Base-by-base conservation (phyloP, 2,797 vertebrate species). In the Momotus momota region DNA sequence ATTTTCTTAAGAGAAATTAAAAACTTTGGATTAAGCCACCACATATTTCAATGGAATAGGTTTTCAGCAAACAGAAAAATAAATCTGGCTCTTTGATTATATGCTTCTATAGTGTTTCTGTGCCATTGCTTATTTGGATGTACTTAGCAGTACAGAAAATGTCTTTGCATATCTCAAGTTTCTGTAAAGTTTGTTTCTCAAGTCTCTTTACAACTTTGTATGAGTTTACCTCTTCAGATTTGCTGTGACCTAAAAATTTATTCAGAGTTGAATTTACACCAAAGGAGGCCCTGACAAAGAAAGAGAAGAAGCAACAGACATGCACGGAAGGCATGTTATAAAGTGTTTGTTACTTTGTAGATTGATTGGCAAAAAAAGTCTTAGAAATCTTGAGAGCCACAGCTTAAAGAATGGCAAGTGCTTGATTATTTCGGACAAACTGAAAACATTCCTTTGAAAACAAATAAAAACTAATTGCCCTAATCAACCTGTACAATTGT, bases 1-100 rank as follows among this genome's bases (percentile, higher is more conserved):
- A 84, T 86, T 94, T 62, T 75, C 58, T 91, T 89, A 91, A 89
- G 46, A 86, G 66, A 91, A 91, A 96, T 85, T 79, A 87, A 70
- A 92, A 91, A 9, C 51, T 81, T 70, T 81, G 49, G 88, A 88
- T 88, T 88, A 95, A 88, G 14, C 58, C 58, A 73, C 23, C 6
- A 43, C 43, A 25, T 90, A 49, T 92, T 88, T 84, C 81, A 81
- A 73, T 71, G 22, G 18, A 94, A 40, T 74, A 82, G 57, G 4
- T 74, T 88, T 51, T 84, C 43, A 87, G 1, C 61, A 58, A 94
- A n/a, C 45, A 81, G 60, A 74, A 92, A 41, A 38, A 40, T 58
- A 46, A 84, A 72, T 62, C 46, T 13, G 58, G 5, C 73, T 90
- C 5, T 20, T 74, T 62, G 29, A 7, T 79, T 71, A 22, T 75